These are phyloP conservation scores for Mycogona germanica DNA, from an alignment of 2,888 invertebrate species.

Conservation along the genomic window DNA sequence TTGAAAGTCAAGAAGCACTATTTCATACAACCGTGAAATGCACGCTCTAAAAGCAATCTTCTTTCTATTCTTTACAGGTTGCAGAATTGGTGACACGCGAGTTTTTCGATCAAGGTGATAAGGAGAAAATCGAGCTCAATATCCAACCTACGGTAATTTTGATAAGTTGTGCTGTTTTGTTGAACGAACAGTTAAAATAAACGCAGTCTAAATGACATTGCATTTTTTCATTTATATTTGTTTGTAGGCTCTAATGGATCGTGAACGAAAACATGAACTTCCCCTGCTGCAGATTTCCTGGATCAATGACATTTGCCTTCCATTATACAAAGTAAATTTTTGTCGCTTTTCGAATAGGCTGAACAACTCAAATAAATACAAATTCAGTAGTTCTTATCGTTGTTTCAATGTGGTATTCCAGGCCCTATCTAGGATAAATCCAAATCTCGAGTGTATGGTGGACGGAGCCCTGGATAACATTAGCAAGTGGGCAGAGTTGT, in stretches of 20 bases:
- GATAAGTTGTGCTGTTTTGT: too few relatives aligned
- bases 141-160: slow-evolving; percentile 54
- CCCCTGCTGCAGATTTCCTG: slow-evolving; percentile 43
- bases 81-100: slow-evolving; percentile 83
- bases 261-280: slow-evolving; percentile 43
- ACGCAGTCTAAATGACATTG: background rate
- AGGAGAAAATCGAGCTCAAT: slow-evolving; percentile 76
- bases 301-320: slow-evolving; percentile 37
- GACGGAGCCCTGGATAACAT: slow-evolving; percentile 39
- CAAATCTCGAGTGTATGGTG: slow-evolving; percentile 36
- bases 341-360: background rate
- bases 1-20: too few relatives aligned
- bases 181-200: background rate
- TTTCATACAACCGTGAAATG: too few relatives aligned
- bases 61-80: slow-evolving; percentile 6
- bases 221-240: background rate
- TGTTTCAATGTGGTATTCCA: slow-evolving; percentile 25
- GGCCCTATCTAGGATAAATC: slow-evolving; percentile 38
- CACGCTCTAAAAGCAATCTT: too few relatives aligned
- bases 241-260: slow-evolving; percentile 43
- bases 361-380: background rate
- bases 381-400: background rate
- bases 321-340: slow-evolving; percentile 38
- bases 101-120: slow-evolving; percentile 76
- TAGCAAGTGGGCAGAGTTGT: slow-evolving; percentile 37